Percentiles rank a stretch among this genome's conserved stretches.
These are phyloP conservation scores for Butorides virescens DNA, from an alignment of 2,113 vertebrate genomes.

Conservation along the genomic window DNA sequence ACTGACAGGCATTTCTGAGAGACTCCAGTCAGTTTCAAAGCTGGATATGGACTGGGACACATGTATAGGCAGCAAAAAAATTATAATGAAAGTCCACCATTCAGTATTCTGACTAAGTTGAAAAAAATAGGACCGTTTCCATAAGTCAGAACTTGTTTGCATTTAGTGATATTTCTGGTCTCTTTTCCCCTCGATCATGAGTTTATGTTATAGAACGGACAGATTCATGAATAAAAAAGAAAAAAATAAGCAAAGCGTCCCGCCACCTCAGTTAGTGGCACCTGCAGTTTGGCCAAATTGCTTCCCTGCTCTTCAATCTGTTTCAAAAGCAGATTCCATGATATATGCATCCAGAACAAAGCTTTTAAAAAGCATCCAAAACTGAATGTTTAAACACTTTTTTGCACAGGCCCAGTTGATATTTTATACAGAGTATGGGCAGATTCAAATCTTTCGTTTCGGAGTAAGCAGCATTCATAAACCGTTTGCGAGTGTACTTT, in stretches of 20 bases:
- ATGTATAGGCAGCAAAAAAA: not conserved
- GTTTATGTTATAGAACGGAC: not conserved
- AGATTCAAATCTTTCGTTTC: not conserved
- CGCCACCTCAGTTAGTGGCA: not conserved
- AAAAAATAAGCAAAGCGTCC: not conserved
- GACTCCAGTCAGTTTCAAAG: not conserved
- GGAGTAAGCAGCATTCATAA: not conserved
- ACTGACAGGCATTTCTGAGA: not conserved
- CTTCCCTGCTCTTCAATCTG: not conserved
- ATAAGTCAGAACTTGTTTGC: not conserved
- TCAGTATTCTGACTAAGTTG: not conserved
- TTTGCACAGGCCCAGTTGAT: not conserved
- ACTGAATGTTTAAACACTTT: not conserved
- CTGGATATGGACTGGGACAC: not conserved
- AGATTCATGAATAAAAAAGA: not conserved
- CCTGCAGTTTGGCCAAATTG: not conserved
- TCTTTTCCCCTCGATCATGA: not conserved
- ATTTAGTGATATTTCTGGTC: constrained; percentile 31
- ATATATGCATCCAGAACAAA: not conserved
- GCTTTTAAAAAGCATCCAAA: not conserved
- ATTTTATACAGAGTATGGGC: not conserved
- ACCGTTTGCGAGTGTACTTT: not conserved
- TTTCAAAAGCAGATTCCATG: not conserved
- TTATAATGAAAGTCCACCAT: not conserved
- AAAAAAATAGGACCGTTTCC: constrained; percentile 26